Evolutionary conservation across 2,797 vertebrate genomes (phyloP).

Genomic region (Neoniphon sammara): DNA sequence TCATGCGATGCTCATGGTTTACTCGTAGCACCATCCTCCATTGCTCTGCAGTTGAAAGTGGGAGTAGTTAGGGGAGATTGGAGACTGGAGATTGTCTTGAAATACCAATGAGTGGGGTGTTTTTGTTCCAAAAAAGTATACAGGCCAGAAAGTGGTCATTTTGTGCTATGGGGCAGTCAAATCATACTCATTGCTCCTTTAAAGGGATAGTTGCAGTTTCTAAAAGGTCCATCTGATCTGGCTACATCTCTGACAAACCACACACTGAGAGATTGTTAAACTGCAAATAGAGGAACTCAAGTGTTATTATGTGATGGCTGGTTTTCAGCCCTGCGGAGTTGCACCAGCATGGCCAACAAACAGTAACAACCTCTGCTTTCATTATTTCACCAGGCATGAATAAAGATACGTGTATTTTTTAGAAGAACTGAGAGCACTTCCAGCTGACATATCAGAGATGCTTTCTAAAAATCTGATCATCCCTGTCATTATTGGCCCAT

Average conservation of each 20-base stretch:
- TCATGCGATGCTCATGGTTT: too few species aligned
- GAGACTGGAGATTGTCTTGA: too few species aligned
- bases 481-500: conserved; percentile 11
- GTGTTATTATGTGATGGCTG: too few species aligned
- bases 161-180: conserved; percentile 59
- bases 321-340: neutral
- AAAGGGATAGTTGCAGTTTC: conserved; percentile 38
- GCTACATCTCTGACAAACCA: neutral
- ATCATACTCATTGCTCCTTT: conserved; percentile 47
- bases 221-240: conserved; percentile 40
- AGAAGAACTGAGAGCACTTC: conserved; percentile 1
- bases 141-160: conserved; percentile 29
- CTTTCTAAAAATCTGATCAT: conserved; percentile 15
- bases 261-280: neutral
- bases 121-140: too few species aligned
- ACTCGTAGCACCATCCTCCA: too few species aligned
- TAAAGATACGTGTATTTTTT: conserved; percentile 1
- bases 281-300: too few species aligned
- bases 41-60: neutral
- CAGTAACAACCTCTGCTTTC: neutral
- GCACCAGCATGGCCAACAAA: neutral
- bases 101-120: too few species aligned
- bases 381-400: conserved; percentile 7
- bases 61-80: too few species aligned
- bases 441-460: conserved; percentile 27